phyloP scores from a whole-genome alignment of 2,888 invertebrate genomes.

The Miltochrista miniata region DNA sequence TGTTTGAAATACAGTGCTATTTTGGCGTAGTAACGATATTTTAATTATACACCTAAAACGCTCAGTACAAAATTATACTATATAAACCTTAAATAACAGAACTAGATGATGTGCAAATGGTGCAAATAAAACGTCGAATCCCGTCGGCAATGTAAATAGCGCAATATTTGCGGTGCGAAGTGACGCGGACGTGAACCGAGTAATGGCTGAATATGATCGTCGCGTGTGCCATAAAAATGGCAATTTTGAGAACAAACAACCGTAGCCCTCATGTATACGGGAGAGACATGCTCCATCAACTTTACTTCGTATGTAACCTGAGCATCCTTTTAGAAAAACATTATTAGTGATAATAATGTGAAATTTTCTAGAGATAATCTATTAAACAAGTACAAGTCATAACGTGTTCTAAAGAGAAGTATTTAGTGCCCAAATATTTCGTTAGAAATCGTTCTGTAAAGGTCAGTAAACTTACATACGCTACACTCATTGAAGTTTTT shows the following conservation, averaged over 20 bases:
- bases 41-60: no score
- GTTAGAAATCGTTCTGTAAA: no score
- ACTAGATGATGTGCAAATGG: neutral
- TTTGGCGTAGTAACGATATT: no score
- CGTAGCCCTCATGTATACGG: constrained; percentile 47
- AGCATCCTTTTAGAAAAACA: constrained; percentile 38
- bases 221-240: constrained; percentile 60
- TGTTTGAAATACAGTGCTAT: no score
- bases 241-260: constrained; percentile 64
- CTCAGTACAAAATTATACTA: neutral
- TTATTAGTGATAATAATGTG: no score
- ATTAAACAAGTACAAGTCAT: no score
- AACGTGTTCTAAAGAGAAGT: no score
- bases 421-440: no score
- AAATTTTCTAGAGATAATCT: no score
- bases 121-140: constrained; percentile 20
- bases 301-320: constrained; percentile 53
- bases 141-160: constrained; percentile 18
- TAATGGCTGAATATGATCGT: constrained; percentile 52
- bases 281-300: constrained; percentile 53
- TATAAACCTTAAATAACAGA: neutral
- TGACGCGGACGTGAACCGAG: constrained; percentile 38
- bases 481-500: no score
- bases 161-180: constrained; percentile 34
- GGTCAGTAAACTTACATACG: no score